Base-by-base conservation (phyloP, 2,113 vertebrate species). In the Maccullochella peelii region DNA sequence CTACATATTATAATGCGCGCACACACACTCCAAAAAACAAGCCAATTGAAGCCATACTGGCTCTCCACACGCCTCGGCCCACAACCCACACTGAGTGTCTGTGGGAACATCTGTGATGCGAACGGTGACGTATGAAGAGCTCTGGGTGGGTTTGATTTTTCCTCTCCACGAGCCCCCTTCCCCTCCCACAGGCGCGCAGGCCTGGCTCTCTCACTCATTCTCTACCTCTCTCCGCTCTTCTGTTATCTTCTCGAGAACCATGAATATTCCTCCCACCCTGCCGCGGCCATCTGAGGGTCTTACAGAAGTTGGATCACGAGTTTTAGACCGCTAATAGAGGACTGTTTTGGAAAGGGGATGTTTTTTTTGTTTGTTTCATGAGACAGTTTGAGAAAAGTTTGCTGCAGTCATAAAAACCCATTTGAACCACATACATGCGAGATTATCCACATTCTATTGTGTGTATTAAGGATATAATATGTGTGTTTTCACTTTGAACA, bases 91-190 rank as follows among this genome's bases (percentile, higher is more conserved):
- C 91, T 23, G 79, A 83, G 87, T 87, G 91, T 90, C 90, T 93
- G 92, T 92, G 93, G 94, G 92, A 94, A 94, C 92, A 93, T 94
- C 91, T 93, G 91, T 93, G 92, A 94, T 91, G 90, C 82, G 86
- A 93, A 84, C 85, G 18, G 82, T 95, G 93, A 95, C 93, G 93
- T 93, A 82, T 84, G 88, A 94, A 80, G 80, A 86, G 82, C 90
- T 81, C 84, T 88, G 88, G 92, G 93, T 93, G 94, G 94, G 91
- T 93, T 95, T 90, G 77, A 89, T 80, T 94, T 50, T 92, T 91
- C 88, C 92, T 93, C 86, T 88, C 86, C 81, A 62, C 33, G 62
- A 91, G 89, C 69, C 91, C 88, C 88, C 88, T 70, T 85, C 77
- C 73, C 78, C 91, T 88, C 85, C 91, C 86, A 91, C 92, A 73